Percentiles rank a stretch among this genome's conserved stretches.
phyloP scores from a whole-genome alignment of 2,888 invertebrate genomes.

The Schizotus pectinicornis region DNA sequence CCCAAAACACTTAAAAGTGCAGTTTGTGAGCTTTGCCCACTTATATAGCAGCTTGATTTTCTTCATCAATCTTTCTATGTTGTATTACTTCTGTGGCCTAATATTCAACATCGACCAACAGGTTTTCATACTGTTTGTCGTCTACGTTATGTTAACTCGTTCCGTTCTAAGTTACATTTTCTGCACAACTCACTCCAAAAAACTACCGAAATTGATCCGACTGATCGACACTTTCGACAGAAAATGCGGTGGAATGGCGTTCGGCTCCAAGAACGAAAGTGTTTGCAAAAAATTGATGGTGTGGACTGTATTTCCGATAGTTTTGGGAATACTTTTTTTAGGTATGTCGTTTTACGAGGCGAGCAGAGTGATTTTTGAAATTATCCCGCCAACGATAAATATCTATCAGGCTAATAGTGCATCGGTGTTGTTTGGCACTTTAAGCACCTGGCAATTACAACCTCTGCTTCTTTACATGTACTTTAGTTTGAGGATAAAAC shows the following conservation, averaged over 20 bases:
- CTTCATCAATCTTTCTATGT: slow-evolving; percentile 11
- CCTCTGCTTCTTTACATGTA: slow-evolving; percentile 40
- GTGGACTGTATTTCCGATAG: slow-evolving; percentile 25
- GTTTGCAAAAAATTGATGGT: background rate
- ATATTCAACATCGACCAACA: slow-evolving; percentile 15
- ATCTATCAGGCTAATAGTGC: slow-evolving; percentile 4
- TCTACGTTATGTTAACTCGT: slow-evolving; percentile 26
- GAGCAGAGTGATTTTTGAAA: slow-evolving; percentile 1
- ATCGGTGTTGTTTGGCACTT: slow-evolving; percentile 34
- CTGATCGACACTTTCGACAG: slow-evolving; percentile 35
- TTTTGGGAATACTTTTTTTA: slow-evolving; percentile 12
- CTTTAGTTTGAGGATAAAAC: slow-evolving; percentile 31
- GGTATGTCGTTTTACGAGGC: slow-evolving; percentile 7
- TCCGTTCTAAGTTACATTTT: slow-evolving; percentile 32
- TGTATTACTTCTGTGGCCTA: slow-evolving; percentile 31
- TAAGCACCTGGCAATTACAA: slow-evolving; percentile 38
- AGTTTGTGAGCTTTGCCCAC: slow-evolving; percentile 27
- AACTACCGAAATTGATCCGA: slow-evolving; percentile 36
- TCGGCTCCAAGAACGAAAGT: background rate
- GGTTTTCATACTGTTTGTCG: slow-evolving; percentile 24
- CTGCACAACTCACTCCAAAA: slow-evolving; percentile 26
- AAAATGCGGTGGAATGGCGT: slow-evolving; percentile 21
- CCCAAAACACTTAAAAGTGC: slow-evolving; percentile 27
- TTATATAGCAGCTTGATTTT: slow-evolving; percentile 34
- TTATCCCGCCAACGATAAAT: background rate